Base-by-base conservation (phyloP, 2,797 vertebrate species). In the Botia kubotai region DNA sequence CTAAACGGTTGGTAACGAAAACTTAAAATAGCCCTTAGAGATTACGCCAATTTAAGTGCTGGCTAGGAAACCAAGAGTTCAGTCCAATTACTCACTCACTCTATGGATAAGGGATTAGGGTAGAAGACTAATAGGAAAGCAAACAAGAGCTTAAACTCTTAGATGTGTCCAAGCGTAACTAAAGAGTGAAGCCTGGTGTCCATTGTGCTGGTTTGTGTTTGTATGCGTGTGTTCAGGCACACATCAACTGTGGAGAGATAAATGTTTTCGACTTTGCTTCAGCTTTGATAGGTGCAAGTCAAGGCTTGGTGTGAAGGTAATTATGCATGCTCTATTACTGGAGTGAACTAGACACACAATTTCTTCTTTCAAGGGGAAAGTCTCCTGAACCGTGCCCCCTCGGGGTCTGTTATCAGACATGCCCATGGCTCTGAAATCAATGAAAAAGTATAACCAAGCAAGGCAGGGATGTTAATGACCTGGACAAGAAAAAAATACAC, bases 1-100 rank as follows among this genome's bases (percentile, higher is more conserved):
- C 6, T 58, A 17, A 58, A 46, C 10, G 14, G 33, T 57, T 77
- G 10, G 52, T 16, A 76, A 33, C 26, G 46, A 19, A 58, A 80
- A 26, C 62, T 82, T 73, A 69, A 79, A 76, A 71, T 79, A 74
- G 75, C 39, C 73, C 79, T 50, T 21, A 19, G 80, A 83, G 72
- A 81, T 81, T 69, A 72, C 1, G 57, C 46, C 66, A 50, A 75
- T 57, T 75, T 71, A 83, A 81, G 74, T 60, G 57, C 46, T 53
- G 75, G 62, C 33, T 57, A 52, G 33, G 23, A 69, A 70, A 23
- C 10, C 39, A 11, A 58, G 72, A 63, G 21, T 83, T 72, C 10
- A 77, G 74, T 77, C 29, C 63, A 79, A 83, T 82, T 76, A 79
- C 71, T 71, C 57, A 36, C 52, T 12, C 53, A 43, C 52, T 67